Base-by-base conservation (phyloP, 2,797 vertebrate species). In the Hipposideros larvatus region DNA sequence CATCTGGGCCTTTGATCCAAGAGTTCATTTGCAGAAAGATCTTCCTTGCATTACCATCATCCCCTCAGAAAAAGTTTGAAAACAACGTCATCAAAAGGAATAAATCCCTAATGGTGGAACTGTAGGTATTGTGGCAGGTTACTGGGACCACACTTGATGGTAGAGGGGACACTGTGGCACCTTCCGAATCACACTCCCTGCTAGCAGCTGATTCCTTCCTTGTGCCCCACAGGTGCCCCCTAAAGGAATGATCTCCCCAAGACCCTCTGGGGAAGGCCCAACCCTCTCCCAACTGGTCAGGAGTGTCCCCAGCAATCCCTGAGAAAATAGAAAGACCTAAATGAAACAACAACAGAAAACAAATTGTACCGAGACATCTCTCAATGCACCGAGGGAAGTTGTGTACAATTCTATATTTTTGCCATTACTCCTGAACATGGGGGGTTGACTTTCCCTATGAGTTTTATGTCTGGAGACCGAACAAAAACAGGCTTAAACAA, bases 401-500 rank as follows among this genome's bases (percentile, higher is more conserved):
- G 55, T 7, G 3, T 6, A n/a, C 3, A 43, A 22, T 46, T 61
- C 78, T 85, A 14, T 77, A 41, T 16, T 93, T 94, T 71, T 87
- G 90, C 34, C 80, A 84, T 90, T 66, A 28, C 10, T 90, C 70
- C 80, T 84, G 37, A 71, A 77, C 84, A 89, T 22, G 26, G 61
- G 48, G 31, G 3, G 5, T 26, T 2, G 0, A 31, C 22, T 77
- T 95, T 80, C 75, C 85, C 77, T 80, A 2, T 51, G 82, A 83
- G 46, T 73, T 86, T 85, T 46, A 84, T 31, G 87, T 91, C 95
- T 91, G 57, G 83, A 86, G 37, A 65, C 31, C 18, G 31, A 82
- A 75, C 0, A 5, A 74, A 92, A 78, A 37, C 53, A 73, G 53
- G 46, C n/a, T 57, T 34, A 55, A 63, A 75, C 77, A 82, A 48